Evolutionary conservation across 2,113 vertebrate genomes (phyloP).

Genomic region (Astatotilapia flaviijosephi): DNA sequence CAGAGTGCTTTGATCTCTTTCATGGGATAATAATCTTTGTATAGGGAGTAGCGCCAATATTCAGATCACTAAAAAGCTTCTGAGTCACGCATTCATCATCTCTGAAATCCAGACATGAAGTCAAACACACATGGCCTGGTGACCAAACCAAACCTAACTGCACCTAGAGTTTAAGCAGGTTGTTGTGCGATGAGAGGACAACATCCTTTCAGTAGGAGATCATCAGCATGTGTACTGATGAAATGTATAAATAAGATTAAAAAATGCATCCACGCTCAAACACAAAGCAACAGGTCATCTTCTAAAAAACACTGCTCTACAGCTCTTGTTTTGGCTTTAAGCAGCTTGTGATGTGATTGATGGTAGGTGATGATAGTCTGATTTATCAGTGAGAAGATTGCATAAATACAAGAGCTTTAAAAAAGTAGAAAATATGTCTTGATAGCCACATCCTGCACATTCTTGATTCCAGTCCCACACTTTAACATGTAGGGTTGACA

Average conservation of each 20-base stretch:
- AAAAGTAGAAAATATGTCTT: conserved; percentile 16
- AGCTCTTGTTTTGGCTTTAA: neutral
- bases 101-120: neutral
- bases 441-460: conserved; percentile 31
- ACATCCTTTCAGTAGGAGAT: neutral
- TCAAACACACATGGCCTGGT: neutral
- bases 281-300: neutral
- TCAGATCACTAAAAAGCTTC: neutral
- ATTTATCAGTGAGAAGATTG: conserved; percentile 23
- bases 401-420: conserved; percentile 28
- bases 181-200: neutral
- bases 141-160: neutral
- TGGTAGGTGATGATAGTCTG: conserved; percentile 34
- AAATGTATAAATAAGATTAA: neutral
- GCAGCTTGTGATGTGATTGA: neutral
- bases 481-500: conserved; percentile 24
- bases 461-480: conserved; percentile 38
- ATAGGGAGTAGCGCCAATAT: neutral
- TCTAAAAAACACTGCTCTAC: neutral
- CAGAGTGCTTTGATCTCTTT: conserved; percentile 23
- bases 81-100: conserved; percentile 23
- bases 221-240: neutral
- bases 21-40: neutral
- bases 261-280: neutral
- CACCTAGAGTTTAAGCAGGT: neutral